These are phyloP conservation scores for Panthera leo DNA, from an alignment of 2,113 vertebrate genomes.

Conservation along the genomic window DNA sequence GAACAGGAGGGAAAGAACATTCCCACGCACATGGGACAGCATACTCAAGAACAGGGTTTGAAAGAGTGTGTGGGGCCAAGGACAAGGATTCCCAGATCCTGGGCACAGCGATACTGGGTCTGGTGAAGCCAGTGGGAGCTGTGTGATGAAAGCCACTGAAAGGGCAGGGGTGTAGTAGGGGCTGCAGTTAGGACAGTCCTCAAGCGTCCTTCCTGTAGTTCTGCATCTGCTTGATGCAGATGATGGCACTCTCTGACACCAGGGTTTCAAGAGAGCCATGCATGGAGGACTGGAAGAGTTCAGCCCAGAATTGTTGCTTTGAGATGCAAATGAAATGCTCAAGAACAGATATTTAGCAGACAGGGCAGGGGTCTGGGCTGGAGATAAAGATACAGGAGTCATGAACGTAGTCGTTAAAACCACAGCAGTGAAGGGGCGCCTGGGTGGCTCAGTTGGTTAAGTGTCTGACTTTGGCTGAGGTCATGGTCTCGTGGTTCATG, in stretches of 20 bases:
- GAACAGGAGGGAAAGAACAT: background rate
- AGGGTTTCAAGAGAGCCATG: background rate
- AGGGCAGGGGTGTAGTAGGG: background rate
- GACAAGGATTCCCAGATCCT: background rate
- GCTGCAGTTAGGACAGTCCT: background rate
- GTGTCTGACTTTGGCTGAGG: too few species aligned
- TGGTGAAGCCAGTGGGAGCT: background rate
- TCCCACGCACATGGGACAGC: background rate
- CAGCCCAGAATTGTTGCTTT: background rate
- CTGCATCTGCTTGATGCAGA: background rate
- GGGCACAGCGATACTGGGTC: background rate
- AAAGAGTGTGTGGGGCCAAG: background rate
- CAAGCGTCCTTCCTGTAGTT: background rate
- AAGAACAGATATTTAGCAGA: background rate
- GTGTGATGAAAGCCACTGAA: too few species aligned
- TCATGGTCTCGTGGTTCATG: too few species aligned
- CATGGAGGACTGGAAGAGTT: background rate
- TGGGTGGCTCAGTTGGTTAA: too few species aligned
- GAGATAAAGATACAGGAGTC: background rate
- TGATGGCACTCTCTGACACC: background rate
- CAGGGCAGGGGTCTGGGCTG: background rate
- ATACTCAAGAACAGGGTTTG: background rate
- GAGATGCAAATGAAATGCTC: background rate
- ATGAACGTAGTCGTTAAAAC: background rate
- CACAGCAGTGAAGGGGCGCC: background rate